Conservation (phyloP, 2,888 invertebrate species). For the Phyllotreta striolata region DNA sequence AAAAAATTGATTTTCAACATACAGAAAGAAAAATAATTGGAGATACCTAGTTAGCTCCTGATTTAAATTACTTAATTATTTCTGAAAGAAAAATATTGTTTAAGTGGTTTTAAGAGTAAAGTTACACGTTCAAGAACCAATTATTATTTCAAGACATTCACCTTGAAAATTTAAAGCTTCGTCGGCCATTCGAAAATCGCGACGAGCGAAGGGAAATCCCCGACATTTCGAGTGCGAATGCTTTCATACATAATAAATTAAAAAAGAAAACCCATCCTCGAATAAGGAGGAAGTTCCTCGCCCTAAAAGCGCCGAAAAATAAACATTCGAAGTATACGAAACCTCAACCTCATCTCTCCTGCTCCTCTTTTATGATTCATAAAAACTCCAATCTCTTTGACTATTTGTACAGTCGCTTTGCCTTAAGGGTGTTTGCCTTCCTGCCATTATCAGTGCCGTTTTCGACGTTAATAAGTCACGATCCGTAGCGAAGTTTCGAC, state of each 20-base stretch:
- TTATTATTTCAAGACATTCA: no score
- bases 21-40: no score
- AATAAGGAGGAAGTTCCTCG: slow-evolving; percentile 13
- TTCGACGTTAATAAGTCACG: slow-evolving; percentile 30
- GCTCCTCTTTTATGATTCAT: slow-evolving; percentile 22
- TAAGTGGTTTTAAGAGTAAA: no score
- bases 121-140: no score
- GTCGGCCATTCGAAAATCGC: slow-evolving; percentile 1
- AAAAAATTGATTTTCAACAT: no score
- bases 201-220: slow-evolving; percentile 1
- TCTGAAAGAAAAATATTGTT: no score
- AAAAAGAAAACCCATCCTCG: slow-evolving; percentile 18
- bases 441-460: slow-evolving; percentile 28
- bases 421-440: slow-evolving; percentile 28
- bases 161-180: background rate
- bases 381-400: slow-evolving; percentile 31
- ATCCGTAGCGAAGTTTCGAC: slow-evolving; percentile 24
- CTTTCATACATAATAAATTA: slow-evolving; percentile 18
- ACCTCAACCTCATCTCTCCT: slow-evolving; percentile 5
- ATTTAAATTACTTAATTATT: no score
- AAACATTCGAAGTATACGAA: slow-evolving; percentile 20
- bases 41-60: no score
- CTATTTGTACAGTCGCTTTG: slow-evolving; percentile 26
- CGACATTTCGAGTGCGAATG: background rate
- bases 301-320: slow-evolving; percentile 20